These are phyloP conservation scores for Frankliniella fusca DNA, from an alignment of 2,888 invertebrate genomes.

Conservation along the genomic window DNA sequence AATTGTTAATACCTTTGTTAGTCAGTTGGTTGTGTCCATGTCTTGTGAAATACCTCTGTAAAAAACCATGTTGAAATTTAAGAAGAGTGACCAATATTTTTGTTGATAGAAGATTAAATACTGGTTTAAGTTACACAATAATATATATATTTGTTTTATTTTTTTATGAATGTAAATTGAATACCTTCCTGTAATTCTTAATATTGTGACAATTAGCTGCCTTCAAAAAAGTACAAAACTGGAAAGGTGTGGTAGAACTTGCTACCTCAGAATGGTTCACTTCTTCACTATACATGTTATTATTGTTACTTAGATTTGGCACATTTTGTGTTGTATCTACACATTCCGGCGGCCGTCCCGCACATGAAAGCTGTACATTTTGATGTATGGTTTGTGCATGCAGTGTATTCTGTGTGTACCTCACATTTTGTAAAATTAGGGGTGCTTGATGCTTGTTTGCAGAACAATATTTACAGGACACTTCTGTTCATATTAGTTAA, in stretches of 20 bases:
- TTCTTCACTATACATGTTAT: slow-evolving; percentile 23
- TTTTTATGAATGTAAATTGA: slow-evolving; percentile 23
- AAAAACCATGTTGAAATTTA: slow-evolving; percentile 28
- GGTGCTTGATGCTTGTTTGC: slow-evolving; percentile 18
- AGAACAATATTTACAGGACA: slow-evolving; percentile 5
- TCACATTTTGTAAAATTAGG: slow-evolving; percentile 19
- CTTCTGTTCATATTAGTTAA: slow-evolving; percentile 1
- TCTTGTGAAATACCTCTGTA: slow-evolving; percentile 24
- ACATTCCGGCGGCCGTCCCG: slow-evolving; percentile 23
- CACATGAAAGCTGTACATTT: not conserved
- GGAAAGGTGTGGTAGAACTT: not conserved
- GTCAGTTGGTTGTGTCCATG: slow-evolving; percentile 26
- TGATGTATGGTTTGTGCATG: not conserved
- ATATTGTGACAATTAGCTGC: slow-evolving; percentile 48
- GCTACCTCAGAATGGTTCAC: slow-evolving; percentile 19
- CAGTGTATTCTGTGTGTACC: not conserved
- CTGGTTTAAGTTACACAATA: slow-evolving; percentile 23
- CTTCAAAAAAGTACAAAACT: slow-evolving; percentile 51
- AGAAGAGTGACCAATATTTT: slow-evolving; percentile 29
- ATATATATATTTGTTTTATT: slow-evolving; percentile 24
- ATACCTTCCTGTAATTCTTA: slow-evolving; percentile 29
- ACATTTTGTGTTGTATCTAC: slow-evolving; percentile 25
- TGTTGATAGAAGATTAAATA: slow-evolving; percentile 23
- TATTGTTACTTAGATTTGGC: slow-evolving; percentile 14
- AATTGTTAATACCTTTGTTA: slow-evolving; percentile 13